Conservation (phyloP, 2,888 invertebrate species). For the Acrobasis suavella region DNA sequence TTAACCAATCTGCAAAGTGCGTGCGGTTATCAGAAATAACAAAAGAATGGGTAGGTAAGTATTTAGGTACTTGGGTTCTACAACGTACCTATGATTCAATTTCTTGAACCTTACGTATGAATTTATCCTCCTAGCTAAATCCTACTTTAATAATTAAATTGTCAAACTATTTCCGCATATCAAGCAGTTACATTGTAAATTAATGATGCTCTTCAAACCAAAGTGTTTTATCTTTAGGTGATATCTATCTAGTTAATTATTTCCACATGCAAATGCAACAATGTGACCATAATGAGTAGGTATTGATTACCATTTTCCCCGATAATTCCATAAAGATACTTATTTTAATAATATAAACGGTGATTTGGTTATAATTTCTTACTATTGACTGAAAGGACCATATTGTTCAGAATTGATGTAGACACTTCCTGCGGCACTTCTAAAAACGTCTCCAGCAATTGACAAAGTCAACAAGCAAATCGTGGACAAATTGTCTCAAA, state of each 20-base stretch:
- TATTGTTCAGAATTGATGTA: conserved; percentile 48
- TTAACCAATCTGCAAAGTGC: too few relatives aligned
- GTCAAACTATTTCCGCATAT: neutral
- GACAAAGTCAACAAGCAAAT: conserved; percentile 66
- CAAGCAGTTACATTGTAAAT: conserved; percentile 7
- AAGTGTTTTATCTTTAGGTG: conserved; percentile 9
- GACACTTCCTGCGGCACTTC: conserved; percentile 51
- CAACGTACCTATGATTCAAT: too few relatives aligned
- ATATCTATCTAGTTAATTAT: neutral
- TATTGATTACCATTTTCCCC: too few relatives aligned
- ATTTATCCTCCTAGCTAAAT: neutral
- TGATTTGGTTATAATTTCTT: conserved; percentile 30
- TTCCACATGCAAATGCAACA: conserved; percentile 18
- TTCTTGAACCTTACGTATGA: neutral
- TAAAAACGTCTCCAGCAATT: conserved; percentile 53
- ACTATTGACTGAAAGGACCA: conserved; percentile 37
- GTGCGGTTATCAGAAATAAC: too few relatives aligned
- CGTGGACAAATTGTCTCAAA: conserved; percentile 68
- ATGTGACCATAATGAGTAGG: conserved; percentile 7
- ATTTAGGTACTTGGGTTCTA: too few relatives aligned
- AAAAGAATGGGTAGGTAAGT: too few relatives aligned
- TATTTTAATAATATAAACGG: neutral
- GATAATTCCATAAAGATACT: too few relatives aligned
- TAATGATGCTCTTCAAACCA: conserved; percentile 8
- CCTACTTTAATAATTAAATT: neutral